Conservation (phyloP, 2,888 invertebrate genomes). For the Scaptomyza reducta region DNA sequence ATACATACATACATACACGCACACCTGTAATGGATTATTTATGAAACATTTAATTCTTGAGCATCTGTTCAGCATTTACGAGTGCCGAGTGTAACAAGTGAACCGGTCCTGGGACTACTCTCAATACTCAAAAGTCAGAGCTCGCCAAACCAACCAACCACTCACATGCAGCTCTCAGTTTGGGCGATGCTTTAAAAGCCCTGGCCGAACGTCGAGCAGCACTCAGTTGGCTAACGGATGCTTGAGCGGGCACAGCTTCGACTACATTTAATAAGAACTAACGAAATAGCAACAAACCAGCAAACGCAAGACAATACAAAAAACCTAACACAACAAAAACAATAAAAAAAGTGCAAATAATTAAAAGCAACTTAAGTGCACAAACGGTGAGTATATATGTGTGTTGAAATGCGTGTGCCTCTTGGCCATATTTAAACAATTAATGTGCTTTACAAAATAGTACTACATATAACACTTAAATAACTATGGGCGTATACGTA, state of each 20-base stretch:
- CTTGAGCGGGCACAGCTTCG: constrained; percentile 50
- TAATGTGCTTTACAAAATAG: constrained; percentile 60
- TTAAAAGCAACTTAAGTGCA: constrained; percentile 73
- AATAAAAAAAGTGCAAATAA: constrained; percentile 71
- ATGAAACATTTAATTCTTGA: constrained; percentile 28
- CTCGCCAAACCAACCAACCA: neutral
- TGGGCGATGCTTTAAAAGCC: constrained; percentile 68
- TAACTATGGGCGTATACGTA: constrained; percentile 63
- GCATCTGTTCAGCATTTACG: constrained; percentile 5
- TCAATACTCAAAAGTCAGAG: constrained; percentile 6
- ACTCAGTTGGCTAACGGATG: constrained; percentile 67
- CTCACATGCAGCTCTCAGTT: constrained; percentile 11
- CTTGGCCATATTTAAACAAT: constrained; percentile 59
- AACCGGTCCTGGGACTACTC: constrained; percentile 69
- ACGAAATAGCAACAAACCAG: constrained; percentile 1
- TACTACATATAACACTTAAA: constrained; percentile 6
- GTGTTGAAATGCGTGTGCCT: constrained; percentile 29
- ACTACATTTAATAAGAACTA: constrained; percentile 19
- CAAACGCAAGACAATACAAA: constrained; percentile 16
- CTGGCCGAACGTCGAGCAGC: constrained; percentile 51
- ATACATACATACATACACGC: neutral
- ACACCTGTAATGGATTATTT: constrained; percentile 12
- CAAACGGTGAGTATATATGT: constrained; percentile 57
- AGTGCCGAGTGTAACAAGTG: constrained; percentile 29
- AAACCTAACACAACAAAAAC: constrained; percentile 27